A percentile compares a stretch with the other conserved stretches of the same genome.
phyloP scores from a whole-genome alignment of 2,797 vertebrate genomes.

The Tokudaia muenninki region DNA sequence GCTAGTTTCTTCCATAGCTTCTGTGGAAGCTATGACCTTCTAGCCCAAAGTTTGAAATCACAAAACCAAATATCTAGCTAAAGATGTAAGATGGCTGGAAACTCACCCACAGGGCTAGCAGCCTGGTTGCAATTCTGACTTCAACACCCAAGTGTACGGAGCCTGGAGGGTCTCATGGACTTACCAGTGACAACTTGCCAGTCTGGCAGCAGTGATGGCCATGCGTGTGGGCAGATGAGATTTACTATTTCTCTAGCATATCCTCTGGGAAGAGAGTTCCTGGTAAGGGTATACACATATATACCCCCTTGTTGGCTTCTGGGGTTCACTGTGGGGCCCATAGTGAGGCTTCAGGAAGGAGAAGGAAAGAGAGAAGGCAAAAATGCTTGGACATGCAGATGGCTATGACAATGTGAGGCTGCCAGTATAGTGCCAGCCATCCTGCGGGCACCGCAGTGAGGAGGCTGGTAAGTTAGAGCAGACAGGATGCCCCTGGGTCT shows the following conservation, averaged over 20 bases:
- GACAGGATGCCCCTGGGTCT: neutral
- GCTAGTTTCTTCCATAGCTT: accelerated
- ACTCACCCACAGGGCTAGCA: accelerated
- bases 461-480: neutral
- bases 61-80: neutral
- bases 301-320: neutral
- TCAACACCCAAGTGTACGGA: neutral
- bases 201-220: accelerated
- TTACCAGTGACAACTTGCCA: accelerated
- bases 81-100: neutral
- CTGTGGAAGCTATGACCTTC: neutral
- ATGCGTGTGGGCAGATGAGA: neutral
- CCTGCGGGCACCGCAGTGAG: accelerated
- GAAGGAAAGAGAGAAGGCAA: neutral
- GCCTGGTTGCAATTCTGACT: neutral
- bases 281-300: too few species aligned
- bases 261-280: neutral
- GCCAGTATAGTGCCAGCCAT: neutral
- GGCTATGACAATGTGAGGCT: neutral
- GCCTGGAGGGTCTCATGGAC: neutral
- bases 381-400: neutral
- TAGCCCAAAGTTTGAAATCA: neutral
- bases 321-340: too few species aligned
- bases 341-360: neutral
- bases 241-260: neutral